Conservation (phyloP, 2,888 invertebrate genomes). For the Rotaria macrura region DNA sequence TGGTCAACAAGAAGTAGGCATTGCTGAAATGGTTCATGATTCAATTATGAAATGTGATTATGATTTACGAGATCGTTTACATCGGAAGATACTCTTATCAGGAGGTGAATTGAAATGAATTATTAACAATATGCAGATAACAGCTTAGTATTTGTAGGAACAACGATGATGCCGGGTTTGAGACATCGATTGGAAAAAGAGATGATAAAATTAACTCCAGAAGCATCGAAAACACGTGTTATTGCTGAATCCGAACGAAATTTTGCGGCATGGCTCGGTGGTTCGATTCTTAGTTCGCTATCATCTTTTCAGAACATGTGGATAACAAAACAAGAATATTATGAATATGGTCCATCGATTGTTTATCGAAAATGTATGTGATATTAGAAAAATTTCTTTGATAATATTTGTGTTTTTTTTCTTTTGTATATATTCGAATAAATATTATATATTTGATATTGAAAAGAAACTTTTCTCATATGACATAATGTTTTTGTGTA, state of each 20-base stretch:
- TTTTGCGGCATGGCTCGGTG: constrained; percentile 45
- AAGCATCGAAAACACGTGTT: constrained; percentile 57
- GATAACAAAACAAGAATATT: constrained; percentile 44
- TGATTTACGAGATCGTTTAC: constrained; percentile 36
- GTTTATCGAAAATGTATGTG: constrained; percentile 95
- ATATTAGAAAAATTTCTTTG: constrained; percentile 32
- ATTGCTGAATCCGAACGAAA: constrained; percentile 45
- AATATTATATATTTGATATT: too few relatives aligned
- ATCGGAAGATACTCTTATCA: constrained; percentile 62
- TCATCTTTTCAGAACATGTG: constrained; percentile 45
- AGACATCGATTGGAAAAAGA: constrained; percentile 95
- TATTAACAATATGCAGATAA: neutral
- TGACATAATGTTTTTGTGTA: too few relatives aligned
- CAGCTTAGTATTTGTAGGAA: constrained; percentile 51
- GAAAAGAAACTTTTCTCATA: too few relatives aligned
- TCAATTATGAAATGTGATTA: constrained; percentile 36
- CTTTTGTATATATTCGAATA: too few relatives aligned
- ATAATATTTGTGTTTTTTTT: too few relatives aligned
- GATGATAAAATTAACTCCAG: constrained; percentile 69
- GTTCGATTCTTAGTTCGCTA: constrained; percentile 42
- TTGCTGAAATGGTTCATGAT: constrained; percentile 35
- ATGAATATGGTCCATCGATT: constrained; percentile 67
- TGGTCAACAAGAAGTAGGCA: constrained; percentile 33
- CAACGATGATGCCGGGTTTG: constrained; percentile 92
- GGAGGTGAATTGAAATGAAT: constrained; percentile 53